Evolutionary conservation across 64 coral and sea anemone species (phyloP), one percentile per base, ranked within the genome.

Genomic region (Cladopsammia gracilis): DNA sequence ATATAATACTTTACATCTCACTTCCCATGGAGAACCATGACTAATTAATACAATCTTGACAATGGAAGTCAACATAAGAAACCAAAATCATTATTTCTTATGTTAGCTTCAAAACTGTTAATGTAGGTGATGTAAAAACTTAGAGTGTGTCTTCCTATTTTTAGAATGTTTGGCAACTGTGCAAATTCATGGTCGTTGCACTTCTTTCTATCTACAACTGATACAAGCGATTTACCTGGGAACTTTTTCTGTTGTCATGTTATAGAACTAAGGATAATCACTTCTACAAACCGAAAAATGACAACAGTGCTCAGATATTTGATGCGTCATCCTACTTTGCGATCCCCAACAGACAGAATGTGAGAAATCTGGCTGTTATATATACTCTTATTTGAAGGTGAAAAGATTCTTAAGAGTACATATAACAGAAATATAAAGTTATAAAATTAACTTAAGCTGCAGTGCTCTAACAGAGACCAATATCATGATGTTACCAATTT

Each of bases 121-220:
- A 79, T 58, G 52, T 3, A 25, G 25, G 51, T 4, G 25, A 58
- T 58, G 25, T 79, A 25, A 77, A 76, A 77, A 77, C 7, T 19
- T 73, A 15, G 13, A 64, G 5, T 13, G 19, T 34, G 34, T 34
- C 34, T 34, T 34, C 19, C 13, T 64, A 5, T 15, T 15, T 9
- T 26, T 0, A 0, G 9, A 78, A 58, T 25, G 13, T 57, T 58
- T 42, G 52, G 24, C 54, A 79, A 53, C 23, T 15, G 7, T 42
- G 24, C 23, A 79, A 79, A 56, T 18, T 60, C n/a, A 59, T 25
- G 24, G 12, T 6, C 10, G 16, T 54, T 79, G 77, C 25, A 16
- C 24, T 45, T 47, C 43, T 25, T 79, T 12, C 25, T 79, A 79
- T 79, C 77, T 79, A 79, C 77, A 79, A 15, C 46, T 47, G 51